These are phyloP conservation scores for Philereme vetulata DNA, from an alignment of 2,888 invertebrate species.

Conservation along the genomic window DNA sequence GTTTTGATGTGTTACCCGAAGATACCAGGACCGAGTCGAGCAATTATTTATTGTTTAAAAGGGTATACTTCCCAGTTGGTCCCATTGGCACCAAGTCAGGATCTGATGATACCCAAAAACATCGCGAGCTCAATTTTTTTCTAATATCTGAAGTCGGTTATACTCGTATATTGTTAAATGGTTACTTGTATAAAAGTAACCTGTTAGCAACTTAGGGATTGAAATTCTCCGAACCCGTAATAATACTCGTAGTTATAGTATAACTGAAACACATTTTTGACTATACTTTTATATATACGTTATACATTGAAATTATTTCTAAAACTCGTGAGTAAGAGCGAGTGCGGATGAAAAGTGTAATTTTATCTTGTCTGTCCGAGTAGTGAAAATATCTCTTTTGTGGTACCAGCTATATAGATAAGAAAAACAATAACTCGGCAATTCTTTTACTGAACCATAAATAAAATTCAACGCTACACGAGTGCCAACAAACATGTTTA, in stretches of 20 bases:
- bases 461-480: slow-evolving; percentile 18
- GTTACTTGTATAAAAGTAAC: no score
- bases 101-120: no score
- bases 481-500: slow-evolving; percentile 20
- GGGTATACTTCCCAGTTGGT: no score
- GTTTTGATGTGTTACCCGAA: no score
- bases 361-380: slow-evolving; percentile 12
- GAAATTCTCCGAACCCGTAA: neutral
- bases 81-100: no score
- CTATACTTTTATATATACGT: neutral
- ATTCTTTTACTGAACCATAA: slow-evolving; percentile 14
- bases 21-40: no score
- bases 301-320: neutral
- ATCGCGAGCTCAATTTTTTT: no score
- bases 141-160: no score
- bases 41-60: no score
- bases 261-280: neutral
- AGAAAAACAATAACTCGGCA: slow-evolving; percentile 13
- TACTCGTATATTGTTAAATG: no score
- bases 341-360: slow-evolving; percentile 13
- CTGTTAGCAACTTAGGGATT: neutral
- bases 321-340: slow-evolving; percentile 14
- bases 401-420: slow-evolving; percentile 16
- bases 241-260: neutral
- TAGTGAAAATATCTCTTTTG: slow-evolving; percentile 18